These are phyloP conservation scores for Lycocerus yunnanus DNA, from an alignment of 2,888 invertebrate species.

Conservation along the genomic window DNA sequence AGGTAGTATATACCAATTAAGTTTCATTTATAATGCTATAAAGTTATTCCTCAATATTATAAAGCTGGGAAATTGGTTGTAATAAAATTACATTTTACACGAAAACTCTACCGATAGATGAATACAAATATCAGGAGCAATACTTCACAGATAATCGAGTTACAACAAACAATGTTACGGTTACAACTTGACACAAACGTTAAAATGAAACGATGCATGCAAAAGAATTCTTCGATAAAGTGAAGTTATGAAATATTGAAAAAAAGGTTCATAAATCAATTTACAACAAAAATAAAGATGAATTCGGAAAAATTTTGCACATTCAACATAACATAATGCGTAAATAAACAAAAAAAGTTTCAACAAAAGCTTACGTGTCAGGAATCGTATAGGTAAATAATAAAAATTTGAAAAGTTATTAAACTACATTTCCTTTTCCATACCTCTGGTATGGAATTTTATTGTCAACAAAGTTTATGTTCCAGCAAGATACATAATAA, in stretches of 20 bases:
- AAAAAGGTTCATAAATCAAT: background rate
- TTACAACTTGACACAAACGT: background rate
- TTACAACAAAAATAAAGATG: background rate
- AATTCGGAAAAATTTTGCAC: background rate
- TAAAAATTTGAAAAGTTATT: background rate
- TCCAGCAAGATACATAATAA: background rate
- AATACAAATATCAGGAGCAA: background rate
- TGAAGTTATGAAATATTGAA: background rate
- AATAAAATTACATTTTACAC: background rate
- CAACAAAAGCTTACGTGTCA: background rate
- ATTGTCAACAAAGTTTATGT: background rate
- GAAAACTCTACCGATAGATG: background rate
- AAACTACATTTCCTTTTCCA: background rate
- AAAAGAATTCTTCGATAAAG: background rate
- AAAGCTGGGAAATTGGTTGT: no score
- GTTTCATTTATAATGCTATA: background rate
- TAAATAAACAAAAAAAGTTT: background rate
- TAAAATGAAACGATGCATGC: background rate
- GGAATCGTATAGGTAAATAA: background rate
- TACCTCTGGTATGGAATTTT: background rate
- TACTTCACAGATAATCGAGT: background rate
- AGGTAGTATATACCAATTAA: background rate
- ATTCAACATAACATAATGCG: background rate
- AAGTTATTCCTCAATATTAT: background rate
- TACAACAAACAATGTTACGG: background rate